These are phyloP conservation scores for Drosophila pseudotalamancana DNA, from an alignment of 2,888 invertebrate genomes.

Conservation along the genomic window DNA sequence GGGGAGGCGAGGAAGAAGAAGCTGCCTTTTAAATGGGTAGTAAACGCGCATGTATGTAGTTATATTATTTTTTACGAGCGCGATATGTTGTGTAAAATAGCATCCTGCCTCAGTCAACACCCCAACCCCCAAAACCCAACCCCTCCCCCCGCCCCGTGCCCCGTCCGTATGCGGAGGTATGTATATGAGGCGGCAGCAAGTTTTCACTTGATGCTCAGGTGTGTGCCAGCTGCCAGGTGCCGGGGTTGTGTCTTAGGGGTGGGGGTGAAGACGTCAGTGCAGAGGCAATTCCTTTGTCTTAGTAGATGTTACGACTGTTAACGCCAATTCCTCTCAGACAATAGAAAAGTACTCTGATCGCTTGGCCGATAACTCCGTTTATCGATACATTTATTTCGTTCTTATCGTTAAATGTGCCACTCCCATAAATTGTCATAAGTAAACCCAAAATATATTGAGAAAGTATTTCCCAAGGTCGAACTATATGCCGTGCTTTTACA, in stretches of 20 bases:
- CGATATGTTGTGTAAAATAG: constrained; percentile 76
- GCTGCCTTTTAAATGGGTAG: constrained; percentile 64
- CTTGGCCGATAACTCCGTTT: too few relatives aligned
- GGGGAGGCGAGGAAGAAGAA: background rate
- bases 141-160: background rate
- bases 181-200: constrained; percentile 6
- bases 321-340: too few relatives aligned
- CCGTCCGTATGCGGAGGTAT: background rate
- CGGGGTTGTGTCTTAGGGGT: too few relatives aligned
- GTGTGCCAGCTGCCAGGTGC: constrained; percentile 3
- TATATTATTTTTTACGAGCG: constrained; percentile 78
- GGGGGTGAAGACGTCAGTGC: background rate
- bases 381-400: too few relatives aligned
- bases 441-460: too few relatives aligned
- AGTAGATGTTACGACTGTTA: too few relatives aligned
- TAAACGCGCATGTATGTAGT: constrained; percentile 73
- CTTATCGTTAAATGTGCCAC: too few relatives aligned
- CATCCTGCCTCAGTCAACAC: constrained; percentile 37
- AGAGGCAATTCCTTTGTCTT: background rate
- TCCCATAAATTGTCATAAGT: too few relatives aligned
- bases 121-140: background rate
- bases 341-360: too few relatives aligned
- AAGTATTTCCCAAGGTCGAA: too few relatives aligned
- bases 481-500: too few relatives aligned
- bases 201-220: constrained; percentile 30